Base-by-base conservation (phyloP, 2,888 invertebrate genomes). In the Ganaspis brasiliensis region DNA sequence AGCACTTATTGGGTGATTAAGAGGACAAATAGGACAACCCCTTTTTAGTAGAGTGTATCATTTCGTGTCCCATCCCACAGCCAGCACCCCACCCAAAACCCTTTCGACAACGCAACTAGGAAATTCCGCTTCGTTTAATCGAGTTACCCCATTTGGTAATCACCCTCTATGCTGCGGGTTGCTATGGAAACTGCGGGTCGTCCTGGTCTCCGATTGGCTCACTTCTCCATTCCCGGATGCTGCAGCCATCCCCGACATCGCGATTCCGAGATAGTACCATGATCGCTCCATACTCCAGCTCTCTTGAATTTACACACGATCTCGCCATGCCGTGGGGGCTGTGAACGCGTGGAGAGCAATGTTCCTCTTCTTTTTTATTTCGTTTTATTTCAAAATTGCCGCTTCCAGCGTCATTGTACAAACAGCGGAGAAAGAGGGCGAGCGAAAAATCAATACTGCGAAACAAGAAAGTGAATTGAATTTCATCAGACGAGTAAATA, bases 141-240 rank as follows among this genome's bases (percentile, higher is more conserved):
- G 90, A 89, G 90, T 89, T 89, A 89, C 88, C 87, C 90, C 89
- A 90, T 91, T 90, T 89, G 87, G 86, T 91, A 90, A 91, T 91
- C 90, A 86, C 86, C 89, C 88, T 86, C 84, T 81, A 83, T 82
- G 84, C 86, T 81, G 82, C 81, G 81, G 84, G 90, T 91, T 86
- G 87, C 88, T 87, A 90, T 89, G 87, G 88, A 81, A 77, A 89
- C 89, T 81, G 77, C 82, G 80, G 81, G 83, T 82, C 84, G 83
- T 82, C 84, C 85, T 80, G 83, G 80, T 80, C 80, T 77, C 83
- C 84, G 86, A 88, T 88, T 83, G 83, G 83, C 75, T 78, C 79
- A 73, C 76, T 77, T 78, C 80, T 70, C 79, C 77, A 75, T 78
- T 76, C 81, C 75, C 71, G 80, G 77, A 81, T 77, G 77, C 83